These are phyloP conservation scores for Xestobium rufovillosum DNA, from an alignment of 2,888 invertebrate species.

Conservation along the genomic window DNA sequence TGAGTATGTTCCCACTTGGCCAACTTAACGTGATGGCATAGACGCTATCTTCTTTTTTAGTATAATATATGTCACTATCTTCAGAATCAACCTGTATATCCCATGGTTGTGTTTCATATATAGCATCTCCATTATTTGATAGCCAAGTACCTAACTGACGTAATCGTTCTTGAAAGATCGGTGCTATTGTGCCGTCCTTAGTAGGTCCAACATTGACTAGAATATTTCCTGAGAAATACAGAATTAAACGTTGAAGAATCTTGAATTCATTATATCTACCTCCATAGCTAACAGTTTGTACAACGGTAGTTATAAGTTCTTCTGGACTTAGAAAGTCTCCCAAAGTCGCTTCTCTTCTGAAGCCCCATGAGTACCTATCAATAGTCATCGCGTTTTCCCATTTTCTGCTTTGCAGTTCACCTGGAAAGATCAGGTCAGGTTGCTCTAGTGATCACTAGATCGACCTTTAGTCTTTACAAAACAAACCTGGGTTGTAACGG, in stretches of 20 bases:
- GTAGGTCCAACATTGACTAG: conserved; percentile 85
- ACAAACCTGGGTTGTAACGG: conserved; percentile 61
- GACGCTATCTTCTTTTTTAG: conserved; percentile 42
- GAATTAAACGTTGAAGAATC: too few species aligned
- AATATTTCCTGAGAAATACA: conserved; percentile 56
- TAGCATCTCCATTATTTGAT: conserved; percentile 72
- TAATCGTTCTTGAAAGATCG: conserved; percentile 81
- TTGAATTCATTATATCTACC: too few species aligned
- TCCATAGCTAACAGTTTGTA: conserved; percentile 69
- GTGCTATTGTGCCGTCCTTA: conserved; percentile 76
- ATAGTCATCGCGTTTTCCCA: conserved; percentile 91
- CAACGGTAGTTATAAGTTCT: conserved; percentile 59
- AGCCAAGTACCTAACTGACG: conserved; percentile 75
- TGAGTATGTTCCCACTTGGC: conserved; percentile 51
- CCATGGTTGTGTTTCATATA: conserved; percentile 76
- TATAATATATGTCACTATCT: conserved; percentile 60
- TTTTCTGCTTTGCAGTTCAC: conserved; percentile 59
- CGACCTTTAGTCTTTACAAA: background rate
- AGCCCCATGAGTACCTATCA: conserved; percentile 77
- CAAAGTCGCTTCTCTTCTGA: conserved; percentile 58
- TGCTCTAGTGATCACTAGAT: too few species aligned
- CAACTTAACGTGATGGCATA: conserved; percentile 63
- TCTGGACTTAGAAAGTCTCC: conserved; percentile 55
- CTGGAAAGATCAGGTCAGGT: too few species aligned
- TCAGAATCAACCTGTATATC: conserved; percentile 27